Conservation (phyloP, 2,113 vertebrate genomes). For the Odontophorus gujanensis region DNA sequence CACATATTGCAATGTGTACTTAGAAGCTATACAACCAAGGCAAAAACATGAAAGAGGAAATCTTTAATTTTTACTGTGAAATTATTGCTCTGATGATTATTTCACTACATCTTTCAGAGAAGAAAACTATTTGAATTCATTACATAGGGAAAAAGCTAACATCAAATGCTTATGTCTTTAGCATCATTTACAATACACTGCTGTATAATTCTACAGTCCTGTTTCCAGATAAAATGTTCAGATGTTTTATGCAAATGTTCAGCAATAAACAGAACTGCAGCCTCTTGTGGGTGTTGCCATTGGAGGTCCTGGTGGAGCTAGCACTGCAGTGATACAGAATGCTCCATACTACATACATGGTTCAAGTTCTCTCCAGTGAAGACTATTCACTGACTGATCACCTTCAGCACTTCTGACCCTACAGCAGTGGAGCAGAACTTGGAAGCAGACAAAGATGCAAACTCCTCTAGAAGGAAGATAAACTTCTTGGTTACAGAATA, state of each 20-base stretch:
- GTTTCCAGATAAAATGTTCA: not conserved
- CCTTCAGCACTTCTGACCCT: not conserved
- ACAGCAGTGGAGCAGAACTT: not conserved
- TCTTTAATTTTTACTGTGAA: not conserved
- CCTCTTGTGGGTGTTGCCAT: not conserved
- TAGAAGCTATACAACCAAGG: not conserved
- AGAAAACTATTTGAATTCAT: not conserved
- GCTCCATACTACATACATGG: not conserved
- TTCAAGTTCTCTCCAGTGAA: not conserved
- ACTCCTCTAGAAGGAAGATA: not conserved
- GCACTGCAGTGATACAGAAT: not conserved
- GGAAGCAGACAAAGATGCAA: not conserved
- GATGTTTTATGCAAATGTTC: not conserved
- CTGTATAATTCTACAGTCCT: not conserved
- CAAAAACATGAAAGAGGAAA: not conserved
- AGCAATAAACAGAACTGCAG: rapidly evolving
- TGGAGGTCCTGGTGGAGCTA: not conserved
- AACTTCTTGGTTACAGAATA: not conserved
- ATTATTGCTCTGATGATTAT: not conserved
- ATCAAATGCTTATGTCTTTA: not conserved
- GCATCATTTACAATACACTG: not conserved
- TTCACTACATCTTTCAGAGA: not conserved
- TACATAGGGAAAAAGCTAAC: not conserved
- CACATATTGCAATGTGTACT: not conserved
- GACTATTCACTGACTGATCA: not conserved